Evolutionary conservation across 1,140 invertebrate genomes (phyloP).

Genomic region (Patella vulgata): DNA sequence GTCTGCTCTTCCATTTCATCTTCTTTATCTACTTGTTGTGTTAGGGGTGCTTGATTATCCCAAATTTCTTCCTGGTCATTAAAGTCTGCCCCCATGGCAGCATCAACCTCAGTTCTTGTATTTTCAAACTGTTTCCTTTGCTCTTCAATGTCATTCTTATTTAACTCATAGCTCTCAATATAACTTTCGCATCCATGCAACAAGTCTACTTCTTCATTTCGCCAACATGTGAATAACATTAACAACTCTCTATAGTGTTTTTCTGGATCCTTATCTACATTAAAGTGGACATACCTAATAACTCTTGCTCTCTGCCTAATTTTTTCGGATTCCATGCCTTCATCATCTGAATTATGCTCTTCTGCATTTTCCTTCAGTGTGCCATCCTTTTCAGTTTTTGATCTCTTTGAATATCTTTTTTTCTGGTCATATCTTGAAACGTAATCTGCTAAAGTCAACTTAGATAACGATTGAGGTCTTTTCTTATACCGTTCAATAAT

Average conservation of each 20-base stretch:
- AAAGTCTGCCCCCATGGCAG: no score
- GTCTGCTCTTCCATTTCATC: constrained; percentile 15
- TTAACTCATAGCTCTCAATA: constrained; percentile 4
- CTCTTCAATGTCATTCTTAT: neutral
- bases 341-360: no score
- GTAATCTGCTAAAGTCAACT: constrained; percentile 24
- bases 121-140: constrained; percentile 7
- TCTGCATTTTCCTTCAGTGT: no score
- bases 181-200: no score
- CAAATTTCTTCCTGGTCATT: no score
- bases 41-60: no score
- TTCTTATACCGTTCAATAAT: constrained; percentile 19
- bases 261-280: no score
- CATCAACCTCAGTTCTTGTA: constrained; percentile 10
- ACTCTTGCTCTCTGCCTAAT: constrained; percentile 22
- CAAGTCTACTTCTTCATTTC: constrained; percentile 21
- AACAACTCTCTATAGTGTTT: constrained; percentile 20
- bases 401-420: no score
- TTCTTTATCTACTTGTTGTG: constrained; percentile 11
- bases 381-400: no score
- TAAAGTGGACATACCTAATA: no score
- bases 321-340: constrained; percentile 11
- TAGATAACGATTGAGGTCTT: constrained; percentile 19
- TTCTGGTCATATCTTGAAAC: constrained; percentile 7
- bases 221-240: constrained; percentile 16